phyloP scores from a whole-genome alignment of 2,797 vertebrate genomes.

The Erpetoichthys calabaricus region DNA sequence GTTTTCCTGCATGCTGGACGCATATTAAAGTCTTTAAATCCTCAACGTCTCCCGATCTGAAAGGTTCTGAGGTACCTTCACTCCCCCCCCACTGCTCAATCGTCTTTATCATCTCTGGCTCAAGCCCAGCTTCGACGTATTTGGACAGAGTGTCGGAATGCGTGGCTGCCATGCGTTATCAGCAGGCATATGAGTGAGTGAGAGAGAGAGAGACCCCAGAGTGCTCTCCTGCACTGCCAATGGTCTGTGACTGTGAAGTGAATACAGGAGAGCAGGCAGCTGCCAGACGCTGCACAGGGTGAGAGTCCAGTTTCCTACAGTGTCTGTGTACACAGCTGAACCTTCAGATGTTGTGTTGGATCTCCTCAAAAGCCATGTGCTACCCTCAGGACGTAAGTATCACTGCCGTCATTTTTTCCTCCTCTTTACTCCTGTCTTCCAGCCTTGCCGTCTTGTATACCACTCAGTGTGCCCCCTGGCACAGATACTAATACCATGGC shows the following conservation, averaged over 20 bases:
- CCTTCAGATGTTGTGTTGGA: too few species aligned
- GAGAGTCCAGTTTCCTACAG: background rate
- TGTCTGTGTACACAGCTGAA: background rate
- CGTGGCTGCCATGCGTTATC: background rate
- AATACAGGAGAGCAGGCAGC: conserved; percentile 16
- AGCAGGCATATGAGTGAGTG: background rate
- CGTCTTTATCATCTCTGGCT: conserved; percentile 24
- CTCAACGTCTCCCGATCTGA: too few species aligned
- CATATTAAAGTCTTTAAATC: too few species aligned
- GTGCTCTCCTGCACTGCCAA: too few species aligned
- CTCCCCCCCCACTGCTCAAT: conserved; percentile 15
- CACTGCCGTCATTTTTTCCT: background rate
- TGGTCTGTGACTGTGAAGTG: background rate
- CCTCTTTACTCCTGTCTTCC: too few species aligned
- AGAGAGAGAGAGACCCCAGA: background rate
- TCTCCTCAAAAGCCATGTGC: too few species aligned
- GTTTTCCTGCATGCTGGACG: too few species aligned
- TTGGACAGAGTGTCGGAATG: background rate
- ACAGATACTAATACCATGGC: too few species aligned
- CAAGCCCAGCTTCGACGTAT: conserved; percentile 14
- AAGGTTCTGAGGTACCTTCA: conserved; percentile 8
- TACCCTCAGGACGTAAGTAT: background rate
- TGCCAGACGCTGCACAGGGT: conserved; percentile 13
- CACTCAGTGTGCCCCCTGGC: too few species aligned
- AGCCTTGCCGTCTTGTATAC: too few species aligned